These are phyloP conservation scores for Amphiprion ocellaris DNA, from an alignment of 2,113 vertebrate genomes.

Conservation along the genomic window DNA sequence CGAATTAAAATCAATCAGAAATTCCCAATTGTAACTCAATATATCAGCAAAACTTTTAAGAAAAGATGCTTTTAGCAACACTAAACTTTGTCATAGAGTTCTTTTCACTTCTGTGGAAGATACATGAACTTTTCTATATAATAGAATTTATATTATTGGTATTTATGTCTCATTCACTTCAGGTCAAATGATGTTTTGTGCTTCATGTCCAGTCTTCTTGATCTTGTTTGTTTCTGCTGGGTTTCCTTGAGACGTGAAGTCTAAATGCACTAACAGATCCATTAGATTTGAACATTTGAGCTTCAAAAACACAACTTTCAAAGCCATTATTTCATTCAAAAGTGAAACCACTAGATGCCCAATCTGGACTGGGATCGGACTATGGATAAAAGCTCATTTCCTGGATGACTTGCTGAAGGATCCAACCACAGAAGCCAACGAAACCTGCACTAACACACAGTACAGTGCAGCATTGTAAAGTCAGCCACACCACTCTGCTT, in stretches of 20 bases:
- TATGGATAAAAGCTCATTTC: constrained; percentile 38
- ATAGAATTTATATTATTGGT: too few species aligned
- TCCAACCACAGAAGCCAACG: neutral
- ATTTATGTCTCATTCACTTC: too few species aligned
- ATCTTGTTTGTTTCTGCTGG: neutral
- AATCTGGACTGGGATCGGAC: neutral
- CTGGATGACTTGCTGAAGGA: constrained; percentile 35
- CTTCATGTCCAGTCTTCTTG: too few species aligned
- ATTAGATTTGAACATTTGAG: neutral
- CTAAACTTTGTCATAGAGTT: too few species aligned
- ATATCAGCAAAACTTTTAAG: too few species aligned
- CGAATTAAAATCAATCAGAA: too few species aligned
- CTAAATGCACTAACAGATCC: neutral
- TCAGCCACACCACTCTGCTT: neutral
- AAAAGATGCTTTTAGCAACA: too few species aligned
- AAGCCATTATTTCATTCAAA: neutral
- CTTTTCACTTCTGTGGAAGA: too few species aligned
- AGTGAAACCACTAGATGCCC: neutral
- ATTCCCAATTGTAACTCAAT: too few species aligned
- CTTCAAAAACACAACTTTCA: neutral
- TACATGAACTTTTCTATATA: too few species aligned
- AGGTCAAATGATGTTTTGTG: too few species aligned
- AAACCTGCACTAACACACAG: neutral
- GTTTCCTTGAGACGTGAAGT: neutral
- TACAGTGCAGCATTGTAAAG: neutral